Evolutionary conservation across 2,888 invertebrate species (phyloP), one percentile per base, ranked within the genome.

Genomic region (Orchesellides sinensis): DNA sequence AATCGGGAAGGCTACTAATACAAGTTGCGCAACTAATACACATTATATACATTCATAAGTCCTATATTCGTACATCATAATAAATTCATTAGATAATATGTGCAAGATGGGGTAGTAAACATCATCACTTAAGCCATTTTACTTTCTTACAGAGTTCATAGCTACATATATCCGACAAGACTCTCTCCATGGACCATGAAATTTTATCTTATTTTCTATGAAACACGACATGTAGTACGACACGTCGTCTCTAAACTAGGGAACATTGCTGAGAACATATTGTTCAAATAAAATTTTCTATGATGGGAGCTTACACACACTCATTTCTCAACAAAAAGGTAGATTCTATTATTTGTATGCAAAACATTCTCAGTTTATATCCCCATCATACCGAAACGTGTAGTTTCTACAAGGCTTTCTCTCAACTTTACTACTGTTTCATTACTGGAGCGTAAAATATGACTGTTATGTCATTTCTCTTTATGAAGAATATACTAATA

Each of bases 31-130:
- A n/a, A n/a, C n/a, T n/a, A n/a, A n/a, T n/a, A n/a, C n/a, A n/a
- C n/a, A n/a, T n/a, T n/a, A n/a, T n/a, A n/a, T n/a, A n/a, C n/a
- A n/a, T n/a, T n/a, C n/a, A n/a, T 35, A 8, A 35, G 35, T 49
- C 14, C 49, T 47, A 59, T 63, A 19, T 73, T 59, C 74, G 69
- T 82, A 75, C 52, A 75, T 82, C 82, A 82, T 82, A 82, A 82
- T 75, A 82, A 75, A 82, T 82, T 82, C 82, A 82, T 82, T 82
- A 82, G 75, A 75, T 82, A 82, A 82, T 75, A 82, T 70, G 82
- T 59, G 75, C 82, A 82, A 75, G 82, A 82, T 82, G 82, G 75
- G 65, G 63, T 69, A 75, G 82, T 68, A 82, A 82, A 82, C 82
- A 82, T 82, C 74, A 70, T 75, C 82, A 70, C 82, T 82, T 82